These are phyloP conservation scores for Limnephilus rhombicus DNA, from an alignment of 2,888 invertebrate species.

Conservation along the genomic window DNA sequence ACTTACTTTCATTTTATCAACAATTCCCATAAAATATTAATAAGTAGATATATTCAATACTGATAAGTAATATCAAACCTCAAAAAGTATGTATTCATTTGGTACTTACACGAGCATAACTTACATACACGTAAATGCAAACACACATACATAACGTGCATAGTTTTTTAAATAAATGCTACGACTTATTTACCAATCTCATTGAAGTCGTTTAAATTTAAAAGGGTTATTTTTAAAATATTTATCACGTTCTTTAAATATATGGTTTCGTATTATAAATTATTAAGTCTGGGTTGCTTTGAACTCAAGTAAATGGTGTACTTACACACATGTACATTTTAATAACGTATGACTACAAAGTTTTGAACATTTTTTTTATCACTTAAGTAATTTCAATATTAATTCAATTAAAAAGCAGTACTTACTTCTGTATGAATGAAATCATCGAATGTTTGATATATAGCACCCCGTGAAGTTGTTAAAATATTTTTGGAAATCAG, in stretches of 20 bases:
- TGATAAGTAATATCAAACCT: no score
- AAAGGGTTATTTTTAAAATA: neutral
- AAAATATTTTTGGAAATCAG: neutral
- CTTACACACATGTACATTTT: no score
- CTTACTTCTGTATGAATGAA: neutral
- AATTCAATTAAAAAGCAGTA: neutral
- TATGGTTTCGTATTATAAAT: neutral
- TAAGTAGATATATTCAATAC: no score
- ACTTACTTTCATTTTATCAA: no score
- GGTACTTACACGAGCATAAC: neutral
- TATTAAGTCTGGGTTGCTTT: neutral
- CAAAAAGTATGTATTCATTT: no score
- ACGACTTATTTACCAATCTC: neutral
- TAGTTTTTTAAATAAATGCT: neutral
- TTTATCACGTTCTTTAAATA: neutral
- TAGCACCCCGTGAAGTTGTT: neutral
- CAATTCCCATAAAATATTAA: no score
- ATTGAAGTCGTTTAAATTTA: neutral
- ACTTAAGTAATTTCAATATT: neutral
- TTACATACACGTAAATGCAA: neutral
- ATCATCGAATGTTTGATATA: neutral
- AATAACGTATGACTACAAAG: neutral
- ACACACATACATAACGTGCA: neutral
- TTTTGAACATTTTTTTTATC: neutral
- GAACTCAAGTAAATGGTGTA: neutral